Conservation (phyloP, 1,140 invertebrate species). For the Trichonephila clavipes region DNA sequence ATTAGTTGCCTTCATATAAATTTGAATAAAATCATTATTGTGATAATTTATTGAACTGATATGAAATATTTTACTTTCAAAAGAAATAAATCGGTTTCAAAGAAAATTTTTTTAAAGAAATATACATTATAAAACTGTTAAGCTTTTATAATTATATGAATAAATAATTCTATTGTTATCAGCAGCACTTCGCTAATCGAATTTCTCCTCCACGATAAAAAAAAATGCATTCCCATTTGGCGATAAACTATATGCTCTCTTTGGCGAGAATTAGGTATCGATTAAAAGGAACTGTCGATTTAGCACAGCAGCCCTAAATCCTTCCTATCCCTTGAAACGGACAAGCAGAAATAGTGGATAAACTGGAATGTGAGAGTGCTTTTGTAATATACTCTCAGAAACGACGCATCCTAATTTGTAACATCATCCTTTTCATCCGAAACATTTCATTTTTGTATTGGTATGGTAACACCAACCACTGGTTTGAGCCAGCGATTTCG, state of each 20-base stretch:
- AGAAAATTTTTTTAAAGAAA: too few relatives aligned
- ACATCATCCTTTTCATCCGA: not conserved
- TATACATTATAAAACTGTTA: too few relatives aligned
- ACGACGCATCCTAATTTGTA: not conserved
- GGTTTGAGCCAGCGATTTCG: not conserved
- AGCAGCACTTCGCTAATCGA: too few relatives aligned
- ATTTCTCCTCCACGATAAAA: too few relatives aligned
- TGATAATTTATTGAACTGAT: too few relatives aligned
- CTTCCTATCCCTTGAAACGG: not conserved
- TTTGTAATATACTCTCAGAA: not conserved
- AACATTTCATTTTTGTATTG: not conserved
- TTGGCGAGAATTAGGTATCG: conserved; percentile 9
- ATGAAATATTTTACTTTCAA: too few relatives aligned
- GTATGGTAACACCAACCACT: not conserved
- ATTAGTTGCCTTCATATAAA: too few relatives aligned
- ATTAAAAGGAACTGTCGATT: conserved; percentile 21
- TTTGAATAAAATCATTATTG: too few relatives aligned
- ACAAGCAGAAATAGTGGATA: not conserved
- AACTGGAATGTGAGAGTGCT: not conserved
- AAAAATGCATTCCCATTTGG: not conserved
- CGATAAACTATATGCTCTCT: not conserved
- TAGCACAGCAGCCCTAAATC: not conserved
- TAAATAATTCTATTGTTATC: too few relatives aligned
- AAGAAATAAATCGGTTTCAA: too few relatives aligned
- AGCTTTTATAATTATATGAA: too few relatives aligned